phyloP scores from a whole-genome alignment of 92 coral and sea anemone species.

The Pocillopora grandis region DNA sequence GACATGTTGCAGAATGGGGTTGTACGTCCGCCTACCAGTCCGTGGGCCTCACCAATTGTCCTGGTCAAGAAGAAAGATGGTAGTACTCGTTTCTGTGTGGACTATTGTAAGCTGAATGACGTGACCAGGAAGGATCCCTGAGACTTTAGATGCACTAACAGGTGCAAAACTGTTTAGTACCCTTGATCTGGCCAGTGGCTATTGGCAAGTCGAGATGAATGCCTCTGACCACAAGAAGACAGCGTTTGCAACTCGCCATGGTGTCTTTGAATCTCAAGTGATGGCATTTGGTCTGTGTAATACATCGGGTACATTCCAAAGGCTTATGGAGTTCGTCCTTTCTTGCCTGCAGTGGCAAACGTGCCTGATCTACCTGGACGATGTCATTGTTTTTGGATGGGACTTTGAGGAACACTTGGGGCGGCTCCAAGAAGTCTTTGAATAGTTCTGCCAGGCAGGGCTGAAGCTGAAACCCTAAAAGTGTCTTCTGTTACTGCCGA shows the following conservation, averaged over 20 bases:
- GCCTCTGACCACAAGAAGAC: neutral
- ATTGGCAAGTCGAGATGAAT: conserved; percentile 3
- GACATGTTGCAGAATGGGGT: conserved; percentile 21
- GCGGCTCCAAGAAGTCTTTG: conserved; percentile 37
- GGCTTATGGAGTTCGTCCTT: neutral
- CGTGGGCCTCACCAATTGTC: conserved; percentile 47
- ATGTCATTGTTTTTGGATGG: too few relatives aligned
- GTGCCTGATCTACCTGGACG: too few relatives aligned
- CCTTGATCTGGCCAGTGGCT: conserved; percentile 1
- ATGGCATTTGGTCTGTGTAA: neutral
- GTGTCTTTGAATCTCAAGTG: neutral
- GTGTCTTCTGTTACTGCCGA: conserved; percentile 37
- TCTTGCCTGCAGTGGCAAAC: too few relatives aligned
- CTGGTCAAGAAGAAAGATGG: conserved; percentile 44
- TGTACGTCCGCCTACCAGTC: conserved; percentile 9
- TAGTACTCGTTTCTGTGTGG: too few relatives aligned
- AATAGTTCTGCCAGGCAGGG: conserved; percentile 36
- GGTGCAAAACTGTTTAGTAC: neutral
- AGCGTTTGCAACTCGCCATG: neutral
- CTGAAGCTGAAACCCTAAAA: conserved; percentile 44
- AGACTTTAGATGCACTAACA: too few relatives aligned
- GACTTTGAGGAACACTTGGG: conserved; percentile 22
- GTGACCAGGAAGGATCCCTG: too few relatives aligned
- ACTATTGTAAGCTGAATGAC: too few relatives aligned
- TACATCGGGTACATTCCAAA: neutral